Percentiles rank a stretch among this genome's conserved stretches.
Evolutionary conservation across 2,797 vertebrate species (phyloP).

Genomic region (Cyprinodon diabolis): DNA sequence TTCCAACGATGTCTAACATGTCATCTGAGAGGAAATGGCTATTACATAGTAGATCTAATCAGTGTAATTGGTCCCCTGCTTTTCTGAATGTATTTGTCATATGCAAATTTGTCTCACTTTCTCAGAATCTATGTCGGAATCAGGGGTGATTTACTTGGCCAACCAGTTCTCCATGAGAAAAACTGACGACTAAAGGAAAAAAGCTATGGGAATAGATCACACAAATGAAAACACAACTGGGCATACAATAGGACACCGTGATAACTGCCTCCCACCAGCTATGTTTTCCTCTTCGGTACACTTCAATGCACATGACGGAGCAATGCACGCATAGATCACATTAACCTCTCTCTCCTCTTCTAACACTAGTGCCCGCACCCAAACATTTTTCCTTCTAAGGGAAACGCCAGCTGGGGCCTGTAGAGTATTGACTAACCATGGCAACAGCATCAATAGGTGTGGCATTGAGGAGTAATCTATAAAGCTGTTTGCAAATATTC

Average conservation of each 20-base stretch:
- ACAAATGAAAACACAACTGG: constrained; percentile 10
- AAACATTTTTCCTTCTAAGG: constrained; percentile 36
- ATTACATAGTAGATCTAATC: constrained; percentile 7
- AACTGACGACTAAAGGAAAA: constrained; percentile 18
- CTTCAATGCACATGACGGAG: constrained; percentile 69
- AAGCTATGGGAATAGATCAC: constrained; percentile 27
- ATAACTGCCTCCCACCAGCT: constrained; percentile 63
- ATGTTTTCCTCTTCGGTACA: constrained; percentile 72
- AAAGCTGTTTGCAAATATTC: constrained; percentile 36
- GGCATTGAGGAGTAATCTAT: constrained; percentile 63
- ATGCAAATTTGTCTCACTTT: constrained; percentile 2
- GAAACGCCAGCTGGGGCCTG: constrained; percentile 67
- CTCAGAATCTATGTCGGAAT: constrained; percentile 2
- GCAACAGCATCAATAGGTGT: constrained; percentile 79
- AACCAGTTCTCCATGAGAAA: background rate
- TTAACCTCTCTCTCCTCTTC: constrained; percentile 62
- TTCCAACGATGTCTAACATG: too few relatives aligned
- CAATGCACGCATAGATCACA: constrained; percentile 63
- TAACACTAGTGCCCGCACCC: constrained; percentile 35
- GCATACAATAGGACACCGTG: constrained; percentile 42
- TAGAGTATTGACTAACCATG: constrained; percentile 74
- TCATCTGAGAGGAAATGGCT: too few relatives aligned
- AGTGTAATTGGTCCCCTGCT: background rate
- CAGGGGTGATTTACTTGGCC: constrained; percentile 4
- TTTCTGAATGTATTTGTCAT: background rate